Base-by-base conservation (phyloP, 2,113 vertebrate genomes). In the Dunckerocampus dactyliophorus region DNA sequence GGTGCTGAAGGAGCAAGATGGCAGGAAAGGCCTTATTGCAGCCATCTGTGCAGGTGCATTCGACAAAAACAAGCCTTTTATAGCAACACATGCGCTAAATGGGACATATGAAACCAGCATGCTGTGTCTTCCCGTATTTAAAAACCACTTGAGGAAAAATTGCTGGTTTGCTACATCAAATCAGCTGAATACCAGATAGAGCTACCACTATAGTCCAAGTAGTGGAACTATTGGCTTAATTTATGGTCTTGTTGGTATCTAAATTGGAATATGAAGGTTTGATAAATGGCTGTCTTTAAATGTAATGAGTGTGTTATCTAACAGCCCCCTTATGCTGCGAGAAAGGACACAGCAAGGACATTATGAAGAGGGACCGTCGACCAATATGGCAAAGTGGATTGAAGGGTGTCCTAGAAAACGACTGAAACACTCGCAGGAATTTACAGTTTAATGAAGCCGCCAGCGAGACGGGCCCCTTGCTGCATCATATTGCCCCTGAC, bases 1-100 rank as follows among this genome's bases (percentile, higher is more conserved):
- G 24, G 69, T 99, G 65, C 78, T 99, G 82, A 93, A 93, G 79
- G 95, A 95, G 34, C 97, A 99, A 82, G 94, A 97, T 65, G 83
- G 80, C 82, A 90, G 92, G 75, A 95, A 95, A 79, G 95, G 95
- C 24, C 90, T 99, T 76, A 98, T 99, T 47, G 97, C 97, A 24
- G 97, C 97, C 73, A 96, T 99, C 86, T 99, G 97, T 83, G 97
- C 97, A 91, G 97, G 97, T 99, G 85, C 65, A 28, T 11, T 56
- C 34, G 20, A 42, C 34, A 56, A 21, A 42, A 56, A 56, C 4
- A 17, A 14, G 53, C 11, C 9, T n/a, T 10, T 55, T 2, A 5
- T 12, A 20, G 1, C 14, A 37, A 39, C 31, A 39, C 13, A 8
- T 6, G 15, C 22, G 22, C 14, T 34, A 34, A 15, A 51, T 51